Conservation (phyloP, 2,888 invertebrate genomes). For the Sialis lutaria region DNA sequence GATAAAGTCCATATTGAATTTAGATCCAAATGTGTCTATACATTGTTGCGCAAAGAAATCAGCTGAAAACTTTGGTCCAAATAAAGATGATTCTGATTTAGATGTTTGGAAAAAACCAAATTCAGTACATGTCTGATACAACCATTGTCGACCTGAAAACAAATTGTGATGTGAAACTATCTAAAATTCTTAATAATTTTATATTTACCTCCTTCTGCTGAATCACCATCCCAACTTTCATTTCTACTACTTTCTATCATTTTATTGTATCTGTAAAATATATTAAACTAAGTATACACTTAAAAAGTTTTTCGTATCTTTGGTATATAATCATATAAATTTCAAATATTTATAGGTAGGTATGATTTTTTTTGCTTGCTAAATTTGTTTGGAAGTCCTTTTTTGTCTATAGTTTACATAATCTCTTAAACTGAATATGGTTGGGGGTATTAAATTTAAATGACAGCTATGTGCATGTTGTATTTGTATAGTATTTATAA, state of each 20-base stretch:
- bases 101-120: conserved; percentile 93
- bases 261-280: conserved; percentile 41
- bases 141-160: conserved; percentile 63
- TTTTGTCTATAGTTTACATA: no score
- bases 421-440: no score
- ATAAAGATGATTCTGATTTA: conserved; percentile 38
- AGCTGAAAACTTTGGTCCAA: conserved; percentile 58
- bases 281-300: no score
- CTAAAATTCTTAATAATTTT: not conserved
- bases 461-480: no score
- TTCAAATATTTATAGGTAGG: no score
- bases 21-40: conserved; percentile 55
- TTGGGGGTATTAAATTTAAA: no score
- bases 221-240: conserved; percentile 41
- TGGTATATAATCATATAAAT: no score
- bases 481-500: no score
- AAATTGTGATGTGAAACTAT: no score
- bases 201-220: conserved; percentile 42
- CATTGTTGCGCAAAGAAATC: conserved; percentile 71
- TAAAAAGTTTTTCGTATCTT: no score
- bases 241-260: conserved; percentile 53
- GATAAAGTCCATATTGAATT: conserved; percentile 40
- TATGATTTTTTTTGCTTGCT: no score
- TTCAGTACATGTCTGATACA: conserved; percentile 89
- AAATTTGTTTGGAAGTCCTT: no score